A percentile compares a stretch with the other conserved stretches of the same genome.
Conservation (phyloP, 2,797 vertebrate genomes). For the Schizopygopsis malacanthus region DNA sequence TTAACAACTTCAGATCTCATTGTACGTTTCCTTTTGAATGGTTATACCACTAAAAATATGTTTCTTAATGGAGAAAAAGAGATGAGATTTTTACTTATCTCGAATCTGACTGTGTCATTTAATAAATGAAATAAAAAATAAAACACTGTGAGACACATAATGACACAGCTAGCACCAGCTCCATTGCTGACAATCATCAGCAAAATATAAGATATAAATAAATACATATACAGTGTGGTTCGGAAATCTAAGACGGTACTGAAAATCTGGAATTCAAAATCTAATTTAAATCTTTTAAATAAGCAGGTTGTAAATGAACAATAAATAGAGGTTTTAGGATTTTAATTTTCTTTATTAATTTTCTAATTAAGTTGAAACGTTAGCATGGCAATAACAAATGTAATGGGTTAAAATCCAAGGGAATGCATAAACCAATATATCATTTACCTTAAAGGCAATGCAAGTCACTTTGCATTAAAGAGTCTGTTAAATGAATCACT, state of each 20-base stretch:
- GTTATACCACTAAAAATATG: neutral
- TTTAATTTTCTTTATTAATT: neutral
- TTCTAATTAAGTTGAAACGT: neutral
- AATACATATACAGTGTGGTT: no score
- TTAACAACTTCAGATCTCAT: neutral
- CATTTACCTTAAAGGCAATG: neutral
- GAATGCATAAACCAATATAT: neutral
- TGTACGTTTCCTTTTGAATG: neutral
- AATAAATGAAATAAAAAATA: neutral
- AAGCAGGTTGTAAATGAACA: no score
- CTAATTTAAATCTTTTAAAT: no score
- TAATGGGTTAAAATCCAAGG: neutral
- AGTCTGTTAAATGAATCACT: neutral
- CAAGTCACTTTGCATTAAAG: neutral
- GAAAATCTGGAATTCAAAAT: neutral
- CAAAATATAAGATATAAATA: no score
- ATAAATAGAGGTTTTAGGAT: neutral
- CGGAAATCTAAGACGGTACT: neutral
- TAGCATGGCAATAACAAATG: neutral
- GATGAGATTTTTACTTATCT: neutral
- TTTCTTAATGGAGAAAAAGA: neutral
- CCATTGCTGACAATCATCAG: no score
- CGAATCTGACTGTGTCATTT: neutral
- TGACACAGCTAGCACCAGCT: neutral
- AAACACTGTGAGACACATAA: neutral